A percentile compares a stretch with the other conserved stretches of the same genome.
phyloP scores from a whole-genome alignment of 2,888 invertebrate species.

The Kuschelorhynchus macadamiae region DNA sequence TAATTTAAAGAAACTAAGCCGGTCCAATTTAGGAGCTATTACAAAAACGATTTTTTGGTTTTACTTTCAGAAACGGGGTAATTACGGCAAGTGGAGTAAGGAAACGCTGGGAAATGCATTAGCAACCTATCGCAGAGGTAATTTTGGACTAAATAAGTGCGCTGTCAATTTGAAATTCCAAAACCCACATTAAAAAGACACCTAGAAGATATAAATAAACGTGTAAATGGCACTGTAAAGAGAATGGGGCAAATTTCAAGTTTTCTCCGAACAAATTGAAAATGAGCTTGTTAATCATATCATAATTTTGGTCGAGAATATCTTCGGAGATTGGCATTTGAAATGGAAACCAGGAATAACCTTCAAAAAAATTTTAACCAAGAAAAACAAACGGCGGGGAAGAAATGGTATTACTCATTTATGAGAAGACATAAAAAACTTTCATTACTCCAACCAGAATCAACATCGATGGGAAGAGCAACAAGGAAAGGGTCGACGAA shows the following conservation, averaged over 20 bases:
- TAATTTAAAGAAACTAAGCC: no score
- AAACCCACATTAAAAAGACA: no score
- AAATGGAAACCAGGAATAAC: background rate
- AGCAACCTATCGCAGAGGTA: background rate
- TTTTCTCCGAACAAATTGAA: background rate
- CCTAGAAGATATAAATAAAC: no score
- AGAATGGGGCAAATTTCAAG: background rate
- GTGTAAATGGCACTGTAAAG: background rate
- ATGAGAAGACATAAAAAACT: conserved; percentile 18
- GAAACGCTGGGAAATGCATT: no score
- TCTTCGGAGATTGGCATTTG: conserved; percentile 10
- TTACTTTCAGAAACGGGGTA: no score
- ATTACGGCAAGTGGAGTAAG: no score
- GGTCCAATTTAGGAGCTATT: no score
- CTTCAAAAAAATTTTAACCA: conserved; percentile 19
- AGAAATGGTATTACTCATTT: conserved; percentile 11
- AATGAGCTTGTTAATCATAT: background rate
- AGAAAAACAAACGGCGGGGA: conserved; percentile 7
- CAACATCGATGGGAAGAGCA: conserved; percentile 39
- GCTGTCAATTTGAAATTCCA: no score
- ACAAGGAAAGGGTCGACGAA: background rate
- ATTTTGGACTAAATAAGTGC: background rate
- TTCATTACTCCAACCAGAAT: conserved; percentile 26
- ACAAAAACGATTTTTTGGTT: no score
- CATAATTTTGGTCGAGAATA: background rate